Conservation (phyloP, 2,113 vertebrate species). For the Siphamia tubifer region DNA sequence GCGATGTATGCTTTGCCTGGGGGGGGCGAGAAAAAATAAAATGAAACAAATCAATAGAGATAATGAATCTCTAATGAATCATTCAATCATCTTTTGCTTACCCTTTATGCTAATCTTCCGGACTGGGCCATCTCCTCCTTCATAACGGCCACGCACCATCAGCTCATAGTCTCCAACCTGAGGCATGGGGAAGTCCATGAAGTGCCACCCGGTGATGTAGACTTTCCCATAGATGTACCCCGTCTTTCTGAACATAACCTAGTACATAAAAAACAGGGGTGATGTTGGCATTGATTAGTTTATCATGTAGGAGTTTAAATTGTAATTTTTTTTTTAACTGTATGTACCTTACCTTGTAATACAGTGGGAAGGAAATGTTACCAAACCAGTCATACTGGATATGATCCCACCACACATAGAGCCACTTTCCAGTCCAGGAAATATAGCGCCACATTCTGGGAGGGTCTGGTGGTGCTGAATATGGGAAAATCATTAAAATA, state of each 20-base stretch:
- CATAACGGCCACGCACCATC: constrained; percentile 93
- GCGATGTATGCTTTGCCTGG: constrained; percentile 71
- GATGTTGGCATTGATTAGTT: too few relatives aligned
- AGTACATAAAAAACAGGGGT: not conserved
- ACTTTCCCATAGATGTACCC: constrained; percentile 92
- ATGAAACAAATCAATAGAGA: not conserved
- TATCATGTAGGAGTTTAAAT: too few relatives aligned
- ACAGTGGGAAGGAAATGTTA: constrained; percentile 73
- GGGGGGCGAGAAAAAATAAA: constrained; percentile 55
- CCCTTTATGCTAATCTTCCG: constrained; percentile 90
- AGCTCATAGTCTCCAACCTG: constrained; percentile 90
- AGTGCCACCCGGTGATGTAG: constrained; percentile 92
- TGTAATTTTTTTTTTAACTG: too few relatives aligned
- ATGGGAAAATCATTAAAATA: not conserved
- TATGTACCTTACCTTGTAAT: constrained; percentile 79
- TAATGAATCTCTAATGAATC: not conserved
- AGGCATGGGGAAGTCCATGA: constrained; percentile 93
- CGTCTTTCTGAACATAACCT: constrained; percentile 93
- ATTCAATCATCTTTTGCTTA: constrained; percentile 1
- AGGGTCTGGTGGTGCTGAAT: constrained; percentile 89
- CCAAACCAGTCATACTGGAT: constrained; percentile 86
- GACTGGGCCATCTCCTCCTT: constrained; percentile 95
- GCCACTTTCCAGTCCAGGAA: constrained; percentile 82
- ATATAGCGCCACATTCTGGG: constrained; percentile 89
- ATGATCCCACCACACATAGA: constrained; percentile 96